Evolutionary conservation across 2,888 invertebrate species (phyloP), one percentile per base, ranked within the genome.

Genomic region (Lampropteryx suffumata): DNA sequence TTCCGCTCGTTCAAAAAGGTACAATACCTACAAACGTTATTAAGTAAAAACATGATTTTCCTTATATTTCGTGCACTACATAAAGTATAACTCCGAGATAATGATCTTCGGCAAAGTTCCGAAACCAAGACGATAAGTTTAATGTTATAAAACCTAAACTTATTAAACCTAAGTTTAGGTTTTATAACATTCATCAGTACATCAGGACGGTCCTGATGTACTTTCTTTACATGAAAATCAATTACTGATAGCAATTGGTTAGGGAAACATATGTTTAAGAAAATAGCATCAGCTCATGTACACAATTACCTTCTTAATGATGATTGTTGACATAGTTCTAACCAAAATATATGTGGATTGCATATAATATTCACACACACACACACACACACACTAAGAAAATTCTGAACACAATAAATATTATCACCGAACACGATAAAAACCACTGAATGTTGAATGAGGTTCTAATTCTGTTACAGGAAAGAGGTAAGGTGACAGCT

Each of bases 281-380:
- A 11, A 11, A 3, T n/a, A n/a, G 17, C n/a, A 17, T 17, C n/a
- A 17, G 4, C 17, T 17, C 17, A 33, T 14, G 1, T 17, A 24
- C 9, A 10, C 17, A 44, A 7, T 33, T 71, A 76, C 73, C 73
- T 73, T 73, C 52, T 67, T 64, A 42, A 67, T 54, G 46, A 67
- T 57, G 24, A 73, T 55, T 8, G 66, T 50, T 12, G 71, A 67
- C 73, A 73, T 75, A 47, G 8, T 36, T 10, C 21, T 21, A 13
- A 29, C 9, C 10, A 29, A 34, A 46, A 33, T 36, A 50, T 32
- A n/a, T 33, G 40, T 9, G 32, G 39, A 50, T 41, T 37, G 21
- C 36, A 26, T 34, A 37, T 39, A 28, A 34, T 28, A 12, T 35
- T 49, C 40, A 44, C 52, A 42, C 10, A 4, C 24, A 24, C 24